These are phyloP conservation scores for Agrilus mali DNA, from an alignment of 2,888 invertebrate genomes.

Conservation along the genomic window DNA sequence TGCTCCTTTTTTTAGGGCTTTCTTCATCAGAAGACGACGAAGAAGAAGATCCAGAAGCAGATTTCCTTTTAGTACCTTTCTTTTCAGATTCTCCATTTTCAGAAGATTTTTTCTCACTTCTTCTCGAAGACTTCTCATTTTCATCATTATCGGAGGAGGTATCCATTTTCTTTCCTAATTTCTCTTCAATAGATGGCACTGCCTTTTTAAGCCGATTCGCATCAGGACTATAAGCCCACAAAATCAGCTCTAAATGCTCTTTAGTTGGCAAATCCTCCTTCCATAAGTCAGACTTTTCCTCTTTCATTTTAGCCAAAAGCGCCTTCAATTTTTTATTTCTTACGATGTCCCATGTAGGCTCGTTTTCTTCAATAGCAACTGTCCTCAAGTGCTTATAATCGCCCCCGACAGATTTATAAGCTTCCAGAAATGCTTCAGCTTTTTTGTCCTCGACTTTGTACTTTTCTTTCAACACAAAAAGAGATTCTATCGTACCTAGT, in stretches of 20 bases:
- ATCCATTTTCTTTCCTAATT: slow-evolving; percentile 27
- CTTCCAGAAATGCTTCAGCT: slow-evolving; percentile 44
- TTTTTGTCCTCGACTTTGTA: slow-evolving; percentile 36
- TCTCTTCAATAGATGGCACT: slow-evolving; percentile 33
- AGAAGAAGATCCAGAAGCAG: slow-evolving; percentile 15
- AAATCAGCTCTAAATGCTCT: slow-evolving; percentile 53
- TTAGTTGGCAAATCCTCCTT: slow-evolving; percentile 53
- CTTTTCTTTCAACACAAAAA: slow-evolving; percentile 41
- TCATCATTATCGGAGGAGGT: slow-evolving; percentile 14
- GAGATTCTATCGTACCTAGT: slow-evolving; percentile 43
- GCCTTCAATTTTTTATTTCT: slow-evolving; percentile 50
- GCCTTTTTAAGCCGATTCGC: slow-evolving; percentile 51
- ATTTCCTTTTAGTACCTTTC: slow-evolving; percentile 22
- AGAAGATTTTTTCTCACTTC: slow-evolving; percentile 6
- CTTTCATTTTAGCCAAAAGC: slow-evolving; percentile 43
- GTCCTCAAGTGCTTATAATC: slow-evolving; percentile 63
- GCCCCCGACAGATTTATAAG: slow-evolving; percentile 51
- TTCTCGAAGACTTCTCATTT: slow-evolving; percentile 7
- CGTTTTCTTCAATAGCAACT: slow-evolving; percentile 40
- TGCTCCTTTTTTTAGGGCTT: slow-evolving; percentile 26
- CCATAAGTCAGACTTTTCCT: slow-evolving; percentile 49
- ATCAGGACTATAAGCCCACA: slow-evolving; percentile 69
- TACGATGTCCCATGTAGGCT: slow-evolving; percentile 58
- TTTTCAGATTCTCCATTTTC: slow-evolving; percentile 11
- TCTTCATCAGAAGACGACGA: slow-evolving; percentile 20